A percentile compares a stretch with the other conserved stretches of the same genome.
phyloP scores from a whole-genome alignment of 2,113 vertebrate species.

The Orthonyx spaldingii region DNA sequence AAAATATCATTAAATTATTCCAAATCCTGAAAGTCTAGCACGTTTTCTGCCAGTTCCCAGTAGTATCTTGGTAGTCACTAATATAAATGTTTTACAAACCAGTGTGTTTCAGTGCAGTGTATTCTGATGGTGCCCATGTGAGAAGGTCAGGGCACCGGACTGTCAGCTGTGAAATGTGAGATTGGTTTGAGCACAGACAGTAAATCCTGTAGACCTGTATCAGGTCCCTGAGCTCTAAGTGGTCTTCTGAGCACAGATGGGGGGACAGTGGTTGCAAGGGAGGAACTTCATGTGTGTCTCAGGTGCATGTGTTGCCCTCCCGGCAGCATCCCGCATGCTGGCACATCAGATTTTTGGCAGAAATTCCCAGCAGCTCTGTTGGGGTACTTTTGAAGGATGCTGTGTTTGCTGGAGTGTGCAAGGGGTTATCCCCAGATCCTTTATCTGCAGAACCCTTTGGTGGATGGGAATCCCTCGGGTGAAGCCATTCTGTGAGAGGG shows the following conservation, averaged over 20 bases:
- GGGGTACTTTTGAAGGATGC: not conserved
- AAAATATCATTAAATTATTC: not conserved
- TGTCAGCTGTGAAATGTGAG: not conserved
- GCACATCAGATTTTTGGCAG: not conserved
- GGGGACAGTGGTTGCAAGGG: not conserved
- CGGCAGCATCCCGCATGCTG: fast-evolving
- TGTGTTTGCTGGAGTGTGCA: not conserved
- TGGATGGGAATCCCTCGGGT: not conserved
- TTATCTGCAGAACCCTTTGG: not conserved
- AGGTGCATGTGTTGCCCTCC: not conserved
- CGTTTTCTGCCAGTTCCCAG: not conserved
- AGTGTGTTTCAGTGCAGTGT: not conserved
- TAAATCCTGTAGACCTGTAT: not conserved
- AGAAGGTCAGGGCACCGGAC: not conserved
- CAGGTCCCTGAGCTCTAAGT: not conserved
- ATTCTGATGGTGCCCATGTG: fast-evolving
- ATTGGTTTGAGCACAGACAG: not conserved
- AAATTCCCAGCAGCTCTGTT: not conserved
- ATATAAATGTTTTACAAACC: not conserved
- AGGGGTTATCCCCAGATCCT: not conserved
- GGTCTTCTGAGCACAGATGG: not conserved
- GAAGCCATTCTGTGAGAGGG: not conserved
- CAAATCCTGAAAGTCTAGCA: not conserved
- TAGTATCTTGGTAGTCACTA: not conserved
- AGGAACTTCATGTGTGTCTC: not conserved